phyloP scores from a whole-genome alignment of 2,797 vertebrate genomes.

The Coregonus suidteri region DNA sequence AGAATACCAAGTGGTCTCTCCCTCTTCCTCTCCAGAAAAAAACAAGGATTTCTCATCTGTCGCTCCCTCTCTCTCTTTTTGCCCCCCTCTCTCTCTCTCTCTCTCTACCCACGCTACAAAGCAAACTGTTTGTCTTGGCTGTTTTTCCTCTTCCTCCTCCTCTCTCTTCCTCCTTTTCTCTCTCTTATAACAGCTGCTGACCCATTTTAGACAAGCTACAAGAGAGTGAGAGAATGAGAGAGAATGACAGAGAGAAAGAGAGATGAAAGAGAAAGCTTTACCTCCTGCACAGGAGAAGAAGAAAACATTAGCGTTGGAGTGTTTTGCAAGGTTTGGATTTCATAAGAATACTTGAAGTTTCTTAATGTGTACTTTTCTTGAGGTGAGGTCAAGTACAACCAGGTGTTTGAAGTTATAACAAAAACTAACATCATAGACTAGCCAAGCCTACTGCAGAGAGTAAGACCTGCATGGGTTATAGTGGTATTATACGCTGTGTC shows the following conservation, averaged over 20 bases:
- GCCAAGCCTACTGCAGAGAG: background rate
- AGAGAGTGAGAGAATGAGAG: background rate
- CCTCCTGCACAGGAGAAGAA: constrained; percentile 62
- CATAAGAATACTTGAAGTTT: background rate
- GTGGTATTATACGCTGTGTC: constrained; percentile 2
- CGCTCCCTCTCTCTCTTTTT: constrained; percentile 41
- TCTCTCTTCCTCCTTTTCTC: constrained; percentile 18
- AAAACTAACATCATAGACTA: constrained; percentile 4
- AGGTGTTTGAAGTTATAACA: constrained; percentile 2
- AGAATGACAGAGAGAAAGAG: constrained; percentile 26
- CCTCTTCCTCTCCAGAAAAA: constrained; percentile 34
- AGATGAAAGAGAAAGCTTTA: constrained; percentile 53
- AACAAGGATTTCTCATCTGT: constrained; percentile 14
- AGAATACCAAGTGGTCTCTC: constrained; percentile 22
- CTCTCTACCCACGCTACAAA: no score
- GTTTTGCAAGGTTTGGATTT: background rate
- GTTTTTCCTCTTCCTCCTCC: background rate
- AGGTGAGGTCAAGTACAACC: background rate
- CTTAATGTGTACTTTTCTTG: constrained; percentile 10
- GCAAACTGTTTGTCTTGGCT: no score
- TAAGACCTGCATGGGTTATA: constrained; percentile 16
- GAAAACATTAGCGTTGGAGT: constrained; percentile 17
- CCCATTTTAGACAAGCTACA: constrained; percentile 73
- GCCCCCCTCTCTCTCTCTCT: constrained; percentile 48
- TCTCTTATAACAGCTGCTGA: constrained; percentile 73